Percentiles rank a stretch among this genome's conserved stretches.
Conservation (phyloP, 2,113 vertebrate species). For the Microtus pennsylvanicus region DNA sequence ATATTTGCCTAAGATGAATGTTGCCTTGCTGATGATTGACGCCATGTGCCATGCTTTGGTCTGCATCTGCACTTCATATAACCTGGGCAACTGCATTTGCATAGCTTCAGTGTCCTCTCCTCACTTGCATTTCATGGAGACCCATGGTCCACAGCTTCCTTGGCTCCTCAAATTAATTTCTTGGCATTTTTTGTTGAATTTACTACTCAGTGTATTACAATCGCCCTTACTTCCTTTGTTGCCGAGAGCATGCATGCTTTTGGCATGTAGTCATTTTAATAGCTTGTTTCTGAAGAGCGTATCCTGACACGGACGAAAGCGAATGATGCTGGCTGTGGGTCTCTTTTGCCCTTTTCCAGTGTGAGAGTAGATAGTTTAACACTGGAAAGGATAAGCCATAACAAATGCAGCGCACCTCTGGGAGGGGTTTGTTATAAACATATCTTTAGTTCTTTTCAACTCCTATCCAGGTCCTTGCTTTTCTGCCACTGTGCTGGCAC, state of each 20-base stretch:
- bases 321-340: neutral
- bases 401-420: neutral
- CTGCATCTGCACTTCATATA: neutral
- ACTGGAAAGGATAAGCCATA: neutral
- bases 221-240: neutral
- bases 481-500: neutral
- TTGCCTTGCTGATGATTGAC: neutral
- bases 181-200: neutral
- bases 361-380: neutral
- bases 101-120: neutral
- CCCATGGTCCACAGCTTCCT: neutral
- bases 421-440: neutral
- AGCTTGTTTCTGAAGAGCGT: neutral
- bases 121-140: neutral
- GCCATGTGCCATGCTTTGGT: fast-evolving
- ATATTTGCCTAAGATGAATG: neutral
- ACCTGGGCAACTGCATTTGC: neutral
- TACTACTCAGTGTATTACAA: neutral
- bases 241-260: neutral
- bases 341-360: neutral
- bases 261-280: neutral
- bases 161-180: neutral
- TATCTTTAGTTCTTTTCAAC: neutral
- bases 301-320: neutral
- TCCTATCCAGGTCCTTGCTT: neutral